Conservation (phyloP, 2,113 vertebrate species). For the Paraplagusia blochii region DNA sequence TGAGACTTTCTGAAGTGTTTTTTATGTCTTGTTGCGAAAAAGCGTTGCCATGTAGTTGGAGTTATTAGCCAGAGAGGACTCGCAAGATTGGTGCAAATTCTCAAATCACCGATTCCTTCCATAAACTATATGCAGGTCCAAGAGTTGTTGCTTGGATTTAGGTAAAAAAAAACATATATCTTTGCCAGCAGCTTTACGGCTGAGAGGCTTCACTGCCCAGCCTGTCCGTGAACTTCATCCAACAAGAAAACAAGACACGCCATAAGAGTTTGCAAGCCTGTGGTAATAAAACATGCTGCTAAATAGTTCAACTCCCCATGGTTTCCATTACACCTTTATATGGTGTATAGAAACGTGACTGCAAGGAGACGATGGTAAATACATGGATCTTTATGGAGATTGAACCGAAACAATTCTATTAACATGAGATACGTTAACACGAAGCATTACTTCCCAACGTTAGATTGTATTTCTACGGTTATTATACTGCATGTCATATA, state of each 20-base stretch:
- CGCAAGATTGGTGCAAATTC: not conserved
- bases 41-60: constrained; percentile 36
- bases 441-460: too few species aligned
- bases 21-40: constrained; percentile 73
- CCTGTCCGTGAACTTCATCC: constrained; percentile 18
- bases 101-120: not conserved
- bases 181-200: constrained; percentile 9
- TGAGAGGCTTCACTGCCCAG: constrained; percentile 10
- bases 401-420: too few species aligned
- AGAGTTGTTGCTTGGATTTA: not conserved
- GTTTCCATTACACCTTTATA: constrained; percentile 49
- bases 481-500: too few species aligned
- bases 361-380: constrained; percentile 14
- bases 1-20: constrained; percentile 51
- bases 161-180: constrained; percentile 4
- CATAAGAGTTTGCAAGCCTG: constrained; percentile 27
- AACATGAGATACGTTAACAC: too few species aligned
- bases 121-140: constrained; percentile 1
- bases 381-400: constrained; percentile 37
- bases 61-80: constrained; percentile 29
- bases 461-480: too few species aligned
- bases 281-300: constrained; percentile 38
- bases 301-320: constrained; percentile 44
- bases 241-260: constrained; percentile 29
- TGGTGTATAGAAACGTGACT: constrained; percentile 36